Evolutionary conservation across 2,113 vertebrate genomes (phyloP), one percentile per base, ranked within the genome.

Genomic region (Arizona elegans): DNA sequence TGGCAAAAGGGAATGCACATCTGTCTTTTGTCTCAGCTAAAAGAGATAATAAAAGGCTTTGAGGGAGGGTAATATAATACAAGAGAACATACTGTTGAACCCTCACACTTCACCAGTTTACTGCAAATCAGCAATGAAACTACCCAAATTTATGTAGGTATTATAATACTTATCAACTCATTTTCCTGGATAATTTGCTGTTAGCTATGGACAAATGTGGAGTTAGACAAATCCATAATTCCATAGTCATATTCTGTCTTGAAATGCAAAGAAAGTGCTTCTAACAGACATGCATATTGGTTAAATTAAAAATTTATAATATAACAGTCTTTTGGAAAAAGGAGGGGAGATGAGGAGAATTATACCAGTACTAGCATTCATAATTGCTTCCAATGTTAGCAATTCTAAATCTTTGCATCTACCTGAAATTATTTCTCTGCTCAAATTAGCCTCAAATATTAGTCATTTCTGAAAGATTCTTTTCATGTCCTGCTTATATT

Each of bases 81-180:
- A 96, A 92, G 6, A 70, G 58, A 54, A 58, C 24, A 92, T 95
- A 92, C 85, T 5, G 3, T 90, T 55, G 62, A 90, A 8, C 8
- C 33, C 1, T 3, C 10, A 87, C 89, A 89, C 1, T 24, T 75
- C 0, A 7, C 0, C 52, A 54, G 29, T n/a, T 43, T 56, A 75
- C 13, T 89, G 55, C 33, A 56, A 38, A 19, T 24, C 59, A 75
- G 86, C 59, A n/a, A 75, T 15, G 3, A 87, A 89, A 56, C 15
- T 56, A 55, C 9, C 17, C 11, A 9, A 53, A 81, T 65, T 75
- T 55, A 55, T 24, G 17, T 10, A 75, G n/a, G 33, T 6, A 81
- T 26, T n/a, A 56, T 26, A 29, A 19, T 29, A 89, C 55, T 29
- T 52, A 24, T n/a, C n/a, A 88, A 12, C 33, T 75, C 29, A 43